Evolutionary conservation across 1,140 invertebrate species (phyloP), one percentile per base, ranked within the genome.

Genomic region (Patella vulgata): DNA sequence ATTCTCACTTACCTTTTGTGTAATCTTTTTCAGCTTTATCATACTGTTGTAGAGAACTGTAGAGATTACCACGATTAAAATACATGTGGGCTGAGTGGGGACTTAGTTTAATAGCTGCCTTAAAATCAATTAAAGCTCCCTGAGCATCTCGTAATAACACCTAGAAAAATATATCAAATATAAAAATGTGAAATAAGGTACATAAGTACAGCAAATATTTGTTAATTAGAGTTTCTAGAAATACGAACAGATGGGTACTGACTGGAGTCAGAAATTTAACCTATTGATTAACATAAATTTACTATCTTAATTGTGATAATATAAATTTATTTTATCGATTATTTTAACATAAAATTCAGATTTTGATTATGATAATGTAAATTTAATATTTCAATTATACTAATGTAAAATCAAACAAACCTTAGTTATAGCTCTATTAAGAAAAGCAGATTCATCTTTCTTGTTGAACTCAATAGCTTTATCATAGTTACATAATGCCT

Each of bases 351-450:
- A n/a, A n/a, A n/a, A n/a, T n/a, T n/a, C n/a, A n/a, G n/a, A n/a
- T n/a, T n/a, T n/a, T n/a, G n/a, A n/a, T n/a, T n/a, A n/a, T n/a
- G n/a, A n/a, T n/a, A n/a, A n/a, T n/a, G n/a, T n/a, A n/a, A n/a
- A n/a, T n/a, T n/a, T n/a, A n/a, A n/a, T n/a, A n/a, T n/a, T n/a
- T n/a, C n/a, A n/a, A n/a, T n/a, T n/a, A n/a, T n/a, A n/a, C n/a
- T n/a, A n/a, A n/a, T n/a, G n/a, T n/a, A n/a, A n/a, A 12, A n/a
- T n/a, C 5, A 46, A 33, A 61, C 66, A 33, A 70, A 80, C 81
- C 67, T 77, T 82, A 17, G 82, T 82, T 25, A 85, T 83, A 19
- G 82, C 83, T 68, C 82, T 66, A 67, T 85, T 85, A 5, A 82
- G 65, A 31, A 71, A 78, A 3, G 83, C 81, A 44, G 79, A 82